Conservation (phyloP, 2,113 vertebrate species). For the Stercorarius parasiticus region DNA sequence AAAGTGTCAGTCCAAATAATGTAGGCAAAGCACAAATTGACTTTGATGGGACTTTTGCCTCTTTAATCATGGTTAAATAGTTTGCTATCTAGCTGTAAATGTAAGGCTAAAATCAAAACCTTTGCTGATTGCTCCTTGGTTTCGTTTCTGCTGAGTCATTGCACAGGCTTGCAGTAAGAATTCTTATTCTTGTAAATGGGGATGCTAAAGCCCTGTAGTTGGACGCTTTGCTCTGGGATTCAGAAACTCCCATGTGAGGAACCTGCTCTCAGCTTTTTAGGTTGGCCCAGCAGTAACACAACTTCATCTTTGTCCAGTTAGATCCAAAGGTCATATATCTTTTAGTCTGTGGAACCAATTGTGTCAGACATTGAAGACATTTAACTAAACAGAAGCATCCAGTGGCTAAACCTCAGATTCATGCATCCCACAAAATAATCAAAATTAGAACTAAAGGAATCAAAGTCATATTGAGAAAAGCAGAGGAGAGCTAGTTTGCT, state of each 20-base stretch:
- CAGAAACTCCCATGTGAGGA: neutral
- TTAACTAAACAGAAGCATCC: neutral
- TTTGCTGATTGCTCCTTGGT: neutral
- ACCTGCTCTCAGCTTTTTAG: neutral
- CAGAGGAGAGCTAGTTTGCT: neutral
- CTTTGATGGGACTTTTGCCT: neutral
- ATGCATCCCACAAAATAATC: neutral
- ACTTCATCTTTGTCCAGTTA: neutral
- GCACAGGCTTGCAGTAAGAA: neutral
- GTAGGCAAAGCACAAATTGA: neutral
- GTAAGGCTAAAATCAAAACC: neutral
- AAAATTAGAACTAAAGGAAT: neutral
- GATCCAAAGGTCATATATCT: neutral
- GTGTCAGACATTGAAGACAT: neutral
- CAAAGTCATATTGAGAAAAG: neutral
- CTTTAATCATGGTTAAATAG: neutral
- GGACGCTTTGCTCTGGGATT: neutral
- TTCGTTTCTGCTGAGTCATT: neutral
- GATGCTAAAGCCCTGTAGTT: neutral
- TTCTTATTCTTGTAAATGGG: neutral
- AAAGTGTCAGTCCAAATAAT: neutral
- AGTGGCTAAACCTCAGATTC: neutral
- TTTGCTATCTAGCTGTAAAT: neutral
- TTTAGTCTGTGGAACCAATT: neutral
- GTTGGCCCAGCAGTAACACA: neutral